phyloP scores from a whole-genome alignment of 2,113 vertebrate species.

The Leptobrachium ailaonicum region DNA sequence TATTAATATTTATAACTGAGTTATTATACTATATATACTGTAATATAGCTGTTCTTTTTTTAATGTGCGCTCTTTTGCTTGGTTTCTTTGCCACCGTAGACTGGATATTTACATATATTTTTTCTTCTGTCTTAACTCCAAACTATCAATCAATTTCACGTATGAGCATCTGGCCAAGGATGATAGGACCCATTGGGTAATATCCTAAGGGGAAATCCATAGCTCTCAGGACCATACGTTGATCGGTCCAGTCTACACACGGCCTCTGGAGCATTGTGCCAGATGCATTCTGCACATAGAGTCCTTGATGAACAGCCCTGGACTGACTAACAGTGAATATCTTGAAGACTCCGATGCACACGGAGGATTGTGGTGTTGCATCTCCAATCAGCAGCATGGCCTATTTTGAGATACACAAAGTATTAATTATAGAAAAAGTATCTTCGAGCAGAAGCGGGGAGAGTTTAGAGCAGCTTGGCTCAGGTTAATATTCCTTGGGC shows the following conservation, averaged over 20 bases:
- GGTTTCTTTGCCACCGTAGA: no score
- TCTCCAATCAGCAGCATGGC: not conserved
- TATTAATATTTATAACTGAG: no score
- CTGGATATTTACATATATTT: no score
- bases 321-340: not conserved
- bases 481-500: slow-evolving; percentile 41
- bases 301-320: not conserved
- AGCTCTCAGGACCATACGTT: not conserved
- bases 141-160: no score
- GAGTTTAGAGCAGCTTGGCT: slow-evolving; percentile 32
- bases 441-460: slow-evolving; percentile 13
- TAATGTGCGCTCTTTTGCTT: no score
- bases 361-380: not conserved
- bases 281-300: not conserved
- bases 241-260: not conserved
- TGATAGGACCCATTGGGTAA: no score
- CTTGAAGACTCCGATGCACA: not conserved
- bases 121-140: no score
- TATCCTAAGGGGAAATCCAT: no score
- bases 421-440: slow-evolving; percentile 41
- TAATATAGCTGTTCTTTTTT: no score
- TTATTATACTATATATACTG: no score
- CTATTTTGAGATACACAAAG: slow-evolving; percentile 27
- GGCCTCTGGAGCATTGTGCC: not conserved
- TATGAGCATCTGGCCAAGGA: no score